Percentiles rank a stretch among this genome's conserved stretches.
Conservation (phyloP, 2,797 vertebrate genomes). For the Macropodus opercularis region DNA sequence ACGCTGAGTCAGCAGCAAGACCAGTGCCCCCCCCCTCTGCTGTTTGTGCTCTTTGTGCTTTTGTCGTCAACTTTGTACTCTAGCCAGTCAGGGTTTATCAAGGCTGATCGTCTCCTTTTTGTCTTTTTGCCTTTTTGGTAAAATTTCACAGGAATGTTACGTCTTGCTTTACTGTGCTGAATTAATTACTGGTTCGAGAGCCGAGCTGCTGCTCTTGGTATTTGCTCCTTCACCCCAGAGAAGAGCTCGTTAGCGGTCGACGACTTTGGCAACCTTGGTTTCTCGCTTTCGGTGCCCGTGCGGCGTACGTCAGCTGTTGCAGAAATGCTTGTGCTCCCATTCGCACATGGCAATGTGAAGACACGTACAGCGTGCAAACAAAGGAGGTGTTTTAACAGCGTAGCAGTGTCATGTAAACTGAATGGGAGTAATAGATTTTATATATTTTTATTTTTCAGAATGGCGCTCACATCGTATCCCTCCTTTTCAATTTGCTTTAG, state of each 20-base stretch:
- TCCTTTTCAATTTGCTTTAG: background rate
- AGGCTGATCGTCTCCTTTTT: conserved; percentile 7
- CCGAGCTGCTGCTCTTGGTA: background rate
- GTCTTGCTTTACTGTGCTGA: background rate
- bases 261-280: background rate
- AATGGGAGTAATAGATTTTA: background rate
- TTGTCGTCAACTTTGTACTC: conserved; percentile 15
- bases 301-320: conserved; percentile 18
- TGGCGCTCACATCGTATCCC: background rate
- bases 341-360: conserved; percentile 7
- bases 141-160: background rate
- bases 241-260: conserved; percentile 20
- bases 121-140: background rate
- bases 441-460: background rate
- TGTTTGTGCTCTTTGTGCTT: conserved; percentile 42
- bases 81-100: conserved; percentile 25
- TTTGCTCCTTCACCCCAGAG: conserved; percentile 4
- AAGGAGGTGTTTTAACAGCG: conserved; percentile 22
- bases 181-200: background rate
- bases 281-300: background rate
- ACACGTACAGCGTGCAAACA: conserved; percentile 11
- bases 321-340: conserved; percentile 23
- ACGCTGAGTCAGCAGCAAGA: conserved; percentile 67
- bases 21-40: conserved; percentile 12
- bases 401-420: conserved; percentile 12